Evolutionary conservation across 1,140 invertebrate species (phyloP).

Genomic region (Drosophila cardini): DNA sequence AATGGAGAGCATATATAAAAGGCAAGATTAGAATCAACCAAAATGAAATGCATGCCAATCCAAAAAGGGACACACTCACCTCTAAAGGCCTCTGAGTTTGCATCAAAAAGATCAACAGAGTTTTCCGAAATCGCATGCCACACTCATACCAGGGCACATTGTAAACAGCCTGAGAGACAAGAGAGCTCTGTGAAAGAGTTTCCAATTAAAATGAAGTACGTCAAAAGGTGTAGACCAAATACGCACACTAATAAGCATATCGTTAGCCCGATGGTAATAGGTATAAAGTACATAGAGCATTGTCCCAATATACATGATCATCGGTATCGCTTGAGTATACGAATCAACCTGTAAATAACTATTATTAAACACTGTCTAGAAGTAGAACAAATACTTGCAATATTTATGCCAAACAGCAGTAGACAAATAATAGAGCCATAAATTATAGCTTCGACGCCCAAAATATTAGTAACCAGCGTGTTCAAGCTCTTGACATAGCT

Average conservation of each 20-base stretch:
- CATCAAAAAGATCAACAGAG: slow-evolving; percentile 73
- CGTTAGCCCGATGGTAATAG: slow-evolving; percentile 79
- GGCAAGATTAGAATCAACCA: slow-evolving; percentile 70
- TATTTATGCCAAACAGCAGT: slow-evolving; percentile 76
- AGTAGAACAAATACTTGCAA: slow-evolving; percentile 51
- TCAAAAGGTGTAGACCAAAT: not conserved
- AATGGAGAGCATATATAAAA: slow-evolving; percentile 70
- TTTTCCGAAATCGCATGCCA: slow-evolving; percentile 62
- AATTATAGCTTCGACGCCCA: slow-evolving; percentile 72
- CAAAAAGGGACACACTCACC: slow-evolving; percentile 53
- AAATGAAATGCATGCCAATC: slow-evolving; percentile 55
- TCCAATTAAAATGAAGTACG: slow-evolving; percentile 2
- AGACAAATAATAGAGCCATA: slow-evolving; percentile 69
- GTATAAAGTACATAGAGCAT: slow-evolving; percentile 80
- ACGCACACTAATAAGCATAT: slow-evolving; percentile 67
- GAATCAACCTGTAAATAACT: slow-evolving; percentile 46
- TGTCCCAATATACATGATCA: slow-evolving; percentile 77
- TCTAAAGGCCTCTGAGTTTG: slow-evolving; percentile 69
- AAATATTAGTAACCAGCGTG: slow-evolving; percentile 62
- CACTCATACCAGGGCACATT: slow-evolving; percentile 65
- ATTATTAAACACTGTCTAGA: not conserved
- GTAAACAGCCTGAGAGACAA: slow-evolving; percentile 63
- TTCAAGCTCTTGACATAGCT: slow-evolving; percentile 71
- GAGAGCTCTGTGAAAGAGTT: slow-evolving; percentile 39
- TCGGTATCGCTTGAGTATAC: slow-evolving; percentile 54